phyloP scores from a whole-genome alignment of 2,888 invertebrate genomes.

The Blastobasis lacticolella region DNA sequence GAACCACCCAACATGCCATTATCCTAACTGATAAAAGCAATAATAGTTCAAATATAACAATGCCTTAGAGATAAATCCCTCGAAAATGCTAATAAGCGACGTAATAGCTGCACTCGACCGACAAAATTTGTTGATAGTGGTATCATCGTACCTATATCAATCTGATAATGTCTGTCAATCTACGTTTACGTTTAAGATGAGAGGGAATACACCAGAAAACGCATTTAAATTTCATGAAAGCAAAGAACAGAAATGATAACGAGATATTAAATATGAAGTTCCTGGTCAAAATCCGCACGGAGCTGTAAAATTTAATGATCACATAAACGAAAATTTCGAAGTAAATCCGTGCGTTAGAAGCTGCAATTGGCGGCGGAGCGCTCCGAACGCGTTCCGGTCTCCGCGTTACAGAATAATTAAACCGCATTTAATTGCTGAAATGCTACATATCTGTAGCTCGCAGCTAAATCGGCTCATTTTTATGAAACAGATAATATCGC shows the following conservation, averaged over 20 bases:
- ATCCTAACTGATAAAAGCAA: slow-evolving; percentile 9
- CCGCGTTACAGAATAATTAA: slow-evolving; percentile 45
- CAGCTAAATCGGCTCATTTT: slow-evolving; percentile 46
- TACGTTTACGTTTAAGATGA: too few relatives aligned
- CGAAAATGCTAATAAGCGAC: slow-evolving; percentile 41
- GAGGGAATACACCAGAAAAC: too few relatives aligned
- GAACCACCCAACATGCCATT: neutral
- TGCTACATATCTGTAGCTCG: slow-evolving; percentile 39
- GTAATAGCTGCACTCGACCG: slow-evolving; percentile 27
- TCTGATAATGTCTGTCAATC: slow-evolving; percentile 23
- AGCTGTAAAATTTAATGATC: too few relatives aligned
- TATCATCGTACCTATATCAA: slow-evolving; percentile 23
- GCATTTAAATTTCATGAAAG: too few relatives aligned
- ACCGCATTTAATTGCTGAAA: slow-evolving; percentile 50
- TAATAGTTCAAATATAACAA: slow-evolving; percentile 16
- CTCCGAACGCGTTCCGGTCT: slow-evolving; percentile 40
- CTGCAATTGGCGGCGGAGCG: slow-evolving; percentile 19
- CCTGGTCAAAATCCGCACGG: too few relatives aligned
- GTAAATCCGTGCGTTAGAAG: too few relatives aligned
- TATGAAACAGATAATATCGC: slow-evolving; percentile 24
- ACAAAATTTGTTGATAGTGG: slow-evolving; percentile 24
- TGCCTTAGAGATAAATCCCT: slow-evolving; percentile 25
- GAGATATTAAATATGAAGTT: too few relatives aligned
- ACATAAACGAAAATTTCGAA: too few relatives aligned
- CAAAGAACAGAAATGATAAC: too few relatives aligned